phyloP scores from a whole-genome alignment of 2,888 invertebrate genomes.

The Cerceris rybyensis region DNA sequence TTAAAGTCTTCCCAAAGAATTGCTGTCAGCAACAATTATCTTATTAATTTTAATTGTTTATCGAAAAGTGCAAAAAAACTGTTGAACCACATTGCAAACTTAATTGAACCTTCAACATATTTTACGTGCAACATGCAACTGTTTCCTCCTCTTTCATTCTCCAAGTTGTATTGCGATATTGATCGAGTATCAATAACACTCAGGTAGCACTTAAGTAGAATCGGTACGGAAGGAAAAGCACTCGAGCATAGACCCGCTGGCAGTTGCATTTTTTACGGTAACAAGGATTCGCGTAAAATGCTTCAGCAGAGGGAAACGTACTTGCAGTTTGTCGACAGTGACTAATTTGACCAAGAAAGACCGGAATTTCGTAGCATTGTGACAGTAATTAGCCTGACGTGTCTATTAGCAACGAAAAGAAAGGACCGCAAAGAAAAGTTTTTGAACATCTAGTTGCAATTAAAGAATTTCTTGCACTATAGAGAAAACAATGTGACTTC shows the following conservation, averaged over 20 bases:
- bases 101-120: background rate
- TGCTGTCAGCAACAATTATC: too few species aligned
- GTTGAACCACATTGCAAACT: background rate
- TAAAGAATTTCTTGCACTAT: too few species aligned
- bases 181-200: slow-evolving; percentile 14
- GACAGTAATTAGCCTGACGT: background rate
- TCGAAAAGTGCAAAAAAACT: background rate
- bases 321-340: background rate
- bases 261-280: background rate
- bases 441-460: too few species aligned
- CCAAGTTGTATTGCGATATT: slow-evolving; percentile 4
- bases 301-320: slow-evolving; percentile 2
- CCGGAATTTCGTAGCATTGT: background rate
- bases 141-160: slow-evolving; percentile 2
- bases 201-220: background rate
- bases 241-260: background rate
- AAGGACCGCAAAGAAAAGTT: background rate
- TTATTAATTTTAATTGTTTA: too few species aligned
- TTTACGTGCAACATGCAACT: too few species aligned
- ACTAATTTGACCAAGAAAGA: background rate
- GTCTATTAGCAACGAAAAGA: slow-evolving; percentile 4
- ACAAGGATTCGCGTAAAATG: slow-evolving; percentile 2
- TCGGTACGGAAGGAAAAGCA: background rate
- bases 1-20: too few species aligned
- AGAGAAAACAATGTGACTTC: too few species aligned